Percentiles rank a stretch among this genome's conserved stretches.
phyloP scores from a whole-genome alignment of 2,888 invertebrate species.

The Drosophila borborema region DNA sequence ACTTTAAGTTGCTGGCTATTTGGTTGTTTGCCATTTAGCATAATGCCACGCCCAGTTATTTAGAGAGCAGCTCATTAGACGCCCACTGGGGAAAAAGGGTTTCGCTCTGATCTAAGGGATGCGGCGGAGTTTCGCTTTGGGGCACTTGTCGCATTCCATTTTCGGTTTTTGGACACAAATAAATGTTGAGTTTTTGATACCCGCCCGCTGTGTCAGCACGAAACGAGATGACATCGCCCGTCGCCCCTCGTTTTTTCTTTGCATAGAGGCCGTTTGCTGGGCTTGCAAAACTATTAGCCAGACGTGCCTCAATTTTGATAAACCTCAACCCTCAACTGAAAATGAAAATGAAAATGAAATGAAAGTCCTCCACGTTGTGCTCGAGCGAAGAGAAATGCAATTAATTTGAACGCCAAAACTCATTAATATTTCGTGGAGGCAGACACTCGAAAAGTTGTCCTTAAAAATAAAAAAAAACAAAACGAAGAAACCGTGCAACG shows the following conservation, averaged over 20 bases:
- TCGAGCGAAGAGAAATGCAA: conserved; percentile 60
- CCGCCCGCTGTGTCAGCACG: conserved; percentile 66
- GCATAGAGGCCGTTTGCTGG: conserved; percentile 21
- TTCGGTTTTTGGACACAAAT: conserved; percentile 60
- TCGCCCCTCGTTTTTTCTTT: background rate
- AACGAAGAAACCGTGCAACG: conserved; percentile 18
- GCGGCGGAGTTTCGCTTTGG: conserved; percentile 1
- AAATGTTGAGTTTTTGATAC: conserved; percentile 55
- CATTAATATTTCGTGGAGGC: conserved; percentile 74
- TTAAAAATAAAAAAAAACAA: conserved; percentile 7
- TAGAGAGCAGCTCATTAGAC: conserved; percentile 67
- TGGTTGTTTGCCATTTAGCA: conserved; percentile 42
- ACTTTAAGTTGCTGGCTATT: conserved; percentile 19
- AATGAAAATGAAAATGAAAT: conserved; percentile 49
- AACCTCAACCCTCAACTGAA: conserved; percentile 33
- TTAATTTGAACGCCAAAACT: conserved; percentile 79
- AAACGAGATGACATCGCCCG: conserved; percentile 58
- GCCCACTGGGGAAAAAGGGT: conserved; percentile 36
- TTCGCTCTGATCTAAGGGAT: conserved; percentile 6
- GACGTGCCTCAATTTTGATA: conserved; percentile 56
- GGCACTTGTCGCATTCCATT: conserved; percentile 62
- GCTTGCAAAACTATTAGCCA: conserved; percentile 51
- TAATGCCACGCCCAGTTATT: conserved; percentile 55
- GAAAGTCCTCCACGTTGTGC: conserved; percentile 55
- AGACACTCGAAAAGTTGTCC: conserved; percentile 64